phyloP scores from a whole-genome alignment of 1,140 invertebrate genomes.

The Penaeus chinensis region DNA sequence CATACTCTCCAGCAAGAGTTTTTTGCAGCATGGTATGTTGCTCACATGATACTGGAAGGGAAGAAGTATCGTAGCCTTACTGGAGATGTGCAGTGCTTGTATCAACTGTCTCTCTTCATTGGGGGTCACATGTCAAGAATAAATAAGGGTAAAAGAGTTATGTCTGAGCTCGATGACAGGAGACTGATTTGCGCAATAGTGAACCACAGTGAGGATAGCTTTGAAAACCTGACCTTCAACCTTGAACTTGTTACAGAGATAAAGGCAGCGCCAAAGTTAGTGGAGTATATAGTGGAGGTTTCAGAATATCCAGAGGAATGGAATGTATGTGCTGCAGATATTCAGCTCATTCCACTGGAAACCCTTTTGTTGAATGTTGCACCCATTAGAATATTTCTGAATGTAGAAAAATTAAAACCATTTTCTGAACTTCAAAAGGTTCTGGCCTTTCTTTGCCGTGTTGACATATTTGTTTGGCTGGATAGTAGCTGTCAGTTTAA shows the following conservation, averaged over 20 bases:
- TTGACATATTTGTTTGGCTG: slow-evolving; percentile 62
- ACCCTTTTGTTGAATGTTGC: slow-evolving; percentile 55
- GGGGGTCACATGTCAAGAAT: slow-evolving; percentile 14
- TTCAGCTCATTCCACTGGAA: slow-evolving; percentile 51
- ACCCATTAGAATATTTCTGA: slow-evolving; percentile 54
- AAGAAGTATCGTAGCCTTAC: neutral
- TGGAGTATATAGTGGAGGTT: slow-evolving; percentile 52
- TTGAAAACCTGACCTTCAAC: slow-evolving; percentile 54
- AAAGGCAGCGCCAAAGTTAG: slow-evolving; percentile 30
- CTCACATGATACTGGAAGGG: slow-evolving; percentile 12
- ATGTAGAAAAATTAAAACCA: slow-evolving; percentile 47
- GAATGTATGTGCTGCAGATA: slow-evolving; percentile 39
- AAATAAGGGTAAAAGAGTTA: neutral
- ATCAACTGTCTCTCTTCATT: slow-evolving; percentile 25
- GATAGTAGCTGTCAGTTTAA: slow-evolving; percentile 56
- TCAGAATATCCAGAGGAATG: slow-evolving; percentile 62
- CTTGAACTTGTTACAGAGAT: slow-evolving; percentile 55
- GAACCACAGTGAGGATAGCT: slow-evolving; percentile 45
- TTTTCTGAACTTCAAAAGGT: slow-evolving; percentile 47
- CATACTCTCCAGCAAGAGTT: slow-evolving; percentile 27
- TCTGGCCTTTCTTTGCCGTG: slow-evolving; percentile 48
- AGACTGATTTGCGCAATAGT: slow-evolving; percentile 33
- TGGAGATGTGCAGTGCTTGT: neutral
- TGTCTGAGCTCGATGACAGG: slow-evolving; percentile 21
- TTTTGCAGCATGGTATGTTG: slow-evolving; percentile 26